Conservation (phyloP, 2,888 invertebrate genomes). For the Oscheius sp. region DNA sequence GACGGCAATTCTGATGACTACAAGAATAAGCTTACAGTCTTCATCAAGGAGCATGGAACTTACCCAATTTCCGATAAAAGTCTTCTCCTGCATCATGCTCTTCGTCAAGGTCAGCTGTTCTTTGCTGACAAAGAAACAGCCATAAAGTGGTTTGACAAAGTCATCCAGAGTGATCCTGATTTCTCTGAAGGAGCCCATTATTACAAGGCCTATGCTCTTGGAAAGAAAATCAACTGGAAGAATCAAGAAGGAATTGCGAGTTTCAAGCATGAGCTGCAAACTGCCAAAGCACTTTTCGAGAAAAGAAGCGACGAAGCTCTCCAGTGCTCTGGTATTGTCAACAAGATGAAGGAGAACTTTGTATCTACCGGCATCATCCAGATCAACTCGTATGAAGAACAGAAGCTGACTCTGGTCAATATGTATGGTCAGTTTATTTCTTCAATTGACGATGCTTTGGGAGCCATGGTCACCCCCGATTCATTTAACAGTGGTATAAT, state of each 20-base stretch:
- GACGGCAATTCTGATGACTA: neutral
- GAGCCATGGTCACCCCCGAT: neutral
- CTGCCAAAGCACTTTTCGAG: neutral
- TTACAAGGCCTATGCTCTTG: conserved; percentile 60
- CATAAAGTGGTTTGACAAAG: conserved; percentile 56
- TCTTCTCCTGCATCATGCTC: neutral
- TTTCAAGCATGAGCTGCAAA: neutral
- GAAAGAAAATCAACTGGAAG: conserved; percentile 4
- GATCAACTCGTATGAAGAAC: conserved; percentile 16
- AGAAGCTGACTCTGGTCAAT: neutral
- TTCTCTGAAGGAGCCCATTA: conserved; percentile 69
- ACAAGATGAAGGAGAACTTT: conserved; percentile 1
- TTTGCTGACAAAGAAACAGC: conserved; percentile 41
- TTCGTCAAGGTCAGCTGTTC: neutral
- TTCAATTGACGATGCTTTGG: conserved; percentile 12
- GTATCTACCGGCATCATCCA: neutral
- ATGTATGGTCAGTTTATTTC: conserved; percentile 10
- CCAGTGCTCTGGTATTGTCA: neutral
- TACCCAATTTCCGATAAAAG: neutral
- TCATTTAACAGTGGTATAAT: neutral
- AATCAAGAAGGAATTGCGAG: too few species aligned
- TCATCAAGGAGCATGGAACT: neutral
- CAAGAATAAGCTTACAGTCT: neutral
- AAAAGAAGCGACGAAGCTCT: neutral
- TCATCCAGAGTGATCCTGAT: conserved; percentile 62